Conservation (phyloP, 2,888 invertebrate species). For the Ryuthela nishihirai region DNA sequence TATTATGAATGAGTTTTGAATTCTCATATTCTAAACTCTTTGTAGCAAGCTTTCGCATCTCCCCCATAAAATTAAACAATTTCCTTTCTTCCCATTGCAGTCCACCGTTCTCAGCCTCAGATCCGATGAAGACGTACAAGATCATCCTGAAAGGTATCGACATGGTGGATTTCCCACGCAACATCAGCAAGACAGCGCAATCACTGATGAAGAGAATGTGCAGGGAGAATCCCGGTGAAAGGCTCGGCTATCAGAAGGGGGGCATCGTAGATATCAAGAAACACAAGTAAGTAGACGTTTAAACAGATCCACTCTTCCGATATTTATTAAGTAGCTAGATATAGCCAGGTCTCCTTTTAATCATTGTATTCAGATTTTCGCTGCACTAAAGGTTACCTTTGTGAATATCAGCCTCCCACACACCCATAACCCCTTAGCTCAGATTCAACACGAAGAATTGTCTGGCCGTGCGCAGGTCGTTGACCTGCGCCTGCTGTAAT, state of each 20-base stretch:
- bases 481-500: too few relatives aligned
- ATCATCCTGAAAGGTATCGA: conserved; percentile 97
- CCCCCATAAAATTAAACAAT: not conserved
- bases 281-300: conserved; percentile 84
- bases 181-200: conserved; percentile 87
- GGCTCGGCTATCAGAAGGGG: conserved; percentile 92
- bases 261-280: conserved; percentile 97
- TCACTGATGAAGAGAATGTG: conserved; percentile 95
- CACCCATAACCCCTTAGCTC: too few relatives aligned
- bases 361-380: too few relatives aligned
- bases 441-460: too few relatives aligned
- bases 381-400: too few relatives aligned
- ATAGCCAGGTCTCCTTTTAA: too few relatives aligned
- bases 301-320: too few relatives aligned
- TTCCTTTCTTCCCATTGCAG: conserved; percentile 47
- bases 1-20: not conserved
- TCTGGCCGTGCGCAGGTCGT: too few relatives aligned
- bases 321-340: too few relatives aligned
- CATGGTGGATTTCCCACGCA: conserved; percentile 93
- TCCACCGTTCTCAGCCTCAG: conserved; percentile 90
- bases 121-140: conserved; percentile 99
- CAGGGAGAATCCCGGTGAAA: conserved; percentile 92
- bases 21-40: too few relatives aligned
- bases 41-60: too few relatives aligned
- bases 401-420: too few relatives aligned